These are phyloP conservation scores for Calypte anna DNA, from an alignment of 2,113 vertebrate species.

Conservation along the genomic window DNA sequence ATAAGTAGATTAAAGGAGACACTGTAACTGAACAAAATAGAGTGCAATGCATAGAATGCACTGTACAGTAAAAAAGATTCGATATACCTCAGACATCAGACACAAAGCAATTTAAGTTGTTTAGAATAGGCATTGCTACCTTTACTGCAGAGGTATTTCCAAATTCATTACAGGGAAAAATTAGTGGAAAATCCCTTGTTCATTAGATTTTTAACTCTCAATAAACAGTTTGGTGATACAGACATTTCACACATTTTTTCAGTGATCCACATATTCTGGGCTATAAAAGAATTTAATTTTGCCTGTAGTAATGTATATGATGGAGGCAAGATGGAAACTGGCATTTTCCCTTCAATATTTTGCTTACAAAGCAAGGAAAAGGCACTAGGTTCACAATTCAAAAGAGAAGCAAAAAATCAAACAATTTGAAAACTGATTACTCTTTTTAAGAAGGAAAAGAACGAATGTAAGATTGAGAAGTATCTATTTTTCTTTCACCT, in stretches of 20 bases:
- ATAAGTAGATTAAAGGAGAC: background rate
- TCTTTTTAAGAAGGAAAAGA: background rate
- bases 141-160: background rate
- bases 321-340: background rate
- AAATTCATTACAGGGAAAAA: background rate
- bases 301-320: background rate
- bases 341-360: background rate
- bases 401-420: background rate
- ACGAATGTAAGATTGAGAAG: background rate
- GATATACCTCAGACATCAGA: background rate
- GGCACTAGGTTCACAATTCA: background rate
- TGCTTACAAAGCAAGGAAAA: background rate
- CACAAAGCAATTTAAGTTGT: background rate
- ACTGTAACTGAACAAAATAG: background rate
- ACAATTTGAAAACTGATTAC: background rate
- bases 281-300: background rate
- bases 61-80: background rate
- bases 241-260: background rate
- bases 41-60: background rate
- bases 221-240: background rate
- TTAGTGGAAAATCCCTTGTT: background rate
- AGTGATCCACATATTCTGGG: background rate
- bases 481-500: background rate
- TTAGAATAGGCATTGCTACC: background rate
- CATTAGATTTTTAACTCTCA: background rate